phyloP scores from a whole-genome alignment of 2,888 invertebrate species.

The Noctua pronuba region DNA sequence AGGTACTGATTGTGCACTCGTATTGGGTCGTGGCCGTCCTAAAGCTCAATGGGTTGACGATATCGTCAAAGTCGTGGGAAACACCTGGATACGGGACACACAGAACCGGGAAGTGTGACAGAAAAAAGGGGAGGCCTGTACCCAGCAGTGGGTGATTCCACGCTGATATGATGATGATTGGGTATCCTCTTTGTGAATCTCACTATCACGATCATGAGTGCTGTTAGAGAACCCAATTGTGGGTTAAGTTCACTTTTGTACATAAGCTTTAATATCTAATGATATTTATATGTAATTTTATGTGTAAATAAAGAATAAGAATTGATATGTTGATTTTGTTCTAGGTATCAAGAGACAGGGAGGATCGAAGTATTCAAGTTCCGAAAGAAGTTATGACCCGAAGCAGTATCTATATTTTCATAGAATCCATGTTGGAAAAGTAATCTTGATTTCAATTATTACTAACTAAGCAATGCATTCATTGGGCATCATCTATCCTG shows the following conservation, averaged over 20 bases:
- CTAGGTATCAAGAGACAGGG: conserved; percentile 74
- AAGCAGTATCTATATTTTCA: conserved; percentile 64
- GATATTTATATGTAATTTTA: not conserved
- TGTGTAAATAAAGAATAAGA: not conserved
- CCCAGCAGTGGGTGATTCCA: no score
- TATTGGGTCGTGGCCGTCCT: no score
- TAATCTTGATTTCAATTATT: no score
- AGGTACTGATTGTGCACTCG: not conserved
- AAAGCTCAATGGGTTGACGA: no score
- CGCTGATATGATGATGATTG: no score
- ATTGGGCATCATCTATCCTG: not conserved
- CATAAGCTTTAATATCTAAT: not conserved
- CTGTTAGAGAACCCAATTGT: not conserved
- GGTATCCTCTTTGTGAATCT: no score
- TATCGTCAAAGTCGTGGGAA: no score
- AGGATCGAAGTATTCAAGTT: conserved; percentile 47
- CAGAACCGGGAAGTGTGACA: no score
- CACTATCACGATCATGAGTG: not conserved
- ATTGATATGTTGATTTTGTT: conserved; percentile 47
- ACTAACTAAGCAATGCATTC: not conserved
- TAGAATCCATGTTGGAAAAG: conserved; percentile 71
- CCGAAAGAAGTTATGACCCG: conserved; percentile 67
- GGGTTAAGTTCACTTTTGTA: not conserved
- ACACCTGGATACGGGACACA: no score
- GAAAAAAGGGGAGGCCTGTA: no score